These are phyloP conservation scores for Tenualosa ilisha DNA, from an alignment of 2,797 vertebrate genomes.

Conservation along the genomic window DNA sequence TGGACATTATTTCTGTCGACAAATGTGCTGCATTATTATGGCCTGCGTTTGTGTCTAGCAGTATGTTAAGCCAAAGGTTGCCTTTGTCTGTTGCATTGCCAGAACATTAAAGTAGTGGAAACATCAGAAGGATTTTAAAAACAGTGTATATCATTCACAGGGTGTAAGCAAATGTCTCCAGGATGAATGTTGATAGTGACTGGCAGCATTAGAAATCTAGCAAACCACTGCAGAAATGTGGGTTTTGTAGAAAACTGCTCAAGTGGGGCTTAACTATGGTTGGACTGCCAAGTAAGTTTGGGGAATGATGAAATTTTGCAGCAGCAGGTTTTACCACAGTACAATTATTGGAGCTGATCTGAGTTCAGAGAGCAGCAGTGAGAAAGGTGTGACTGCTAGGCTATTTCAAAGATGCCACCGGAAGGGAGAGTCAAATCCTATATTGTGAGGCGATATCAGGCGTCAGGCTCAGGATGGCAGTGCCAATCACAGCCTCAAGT, in stretches of 20 bases:
- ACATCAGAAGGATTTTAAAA: background rate
- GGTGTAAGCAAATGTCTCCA: slow-evolving; percentile 3
- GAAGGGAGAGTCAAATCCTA: background rate
- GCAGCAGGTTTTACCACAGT: background rate
- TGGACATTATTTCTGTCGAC: slow-evolving; percentile 8
- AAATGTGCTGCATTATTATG: background rate
- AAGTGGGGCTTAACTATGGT: background rate
- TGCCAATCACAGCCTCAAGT: background rate
- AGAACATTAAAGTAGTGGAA: background rate
- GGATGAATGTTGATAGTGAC: background rate
- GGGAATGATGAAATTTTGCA: background rate
- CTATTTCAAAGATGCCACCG: background rate
- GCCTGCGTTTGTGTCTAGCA: slow-evolving; percentile 20
- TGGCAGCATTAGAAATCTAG: background rate
- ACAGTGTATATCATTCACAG: slow-evolving; percentile 40
- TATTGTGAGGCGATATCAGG: background rate
- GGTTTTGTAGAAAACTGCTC: background rate
- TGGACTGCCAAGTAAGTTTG: background rate
- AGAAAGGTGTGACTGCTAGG: background rate
- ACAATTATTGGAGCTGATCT: background rate
- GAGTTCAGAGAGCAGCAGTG: background rate
- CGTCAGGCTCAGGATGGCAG: background rate
- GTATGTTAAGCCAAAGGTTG: slow-evolving; percentile 21
- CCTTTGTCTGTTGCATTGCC: slow-evolving; percentile 29
- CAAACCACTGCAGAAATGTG: background rate